Conservation (phyloP, 2,888 invertebrate genomes). For the Podotricha telesiphe region DNA sequence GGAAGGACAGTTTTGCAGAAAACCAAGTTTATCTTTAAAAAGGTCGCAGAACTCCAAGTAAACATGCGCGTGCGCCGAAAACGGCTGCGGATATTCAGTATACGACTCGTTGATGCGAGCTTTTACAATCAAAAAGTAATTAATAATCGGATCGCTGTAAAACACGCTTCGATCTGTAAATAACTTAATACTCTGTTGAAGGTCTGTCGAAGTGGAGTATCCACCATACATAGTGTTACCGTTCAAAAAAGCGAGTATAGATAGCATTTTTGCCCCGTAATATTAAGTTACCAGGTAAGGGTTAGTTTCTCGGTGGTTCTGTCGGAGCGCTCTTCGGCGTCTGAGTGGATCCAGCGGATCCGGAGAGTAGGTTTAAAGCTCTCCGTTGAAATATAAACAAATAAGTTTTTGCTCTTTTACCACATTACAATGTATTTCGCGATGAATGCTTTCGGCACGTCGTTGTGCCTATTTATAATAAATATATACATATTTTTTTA, state of each 20-base stretch:
- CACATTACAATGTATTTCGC: constrained; percentile 78
- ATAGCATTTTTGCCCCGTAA: constrained; percentile 80
- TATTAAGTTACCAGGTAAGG: constrained; percentile 83
- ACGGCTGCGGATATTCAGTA: constrained; percentile 47
- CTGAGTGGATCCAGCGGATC: constrained; percentile 69
- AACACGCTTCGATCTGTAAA: constrained; percentile 79
- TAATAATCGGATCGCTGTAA: constrained; percentile 72
- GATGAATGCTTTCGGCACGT: constrained; percentile 79
- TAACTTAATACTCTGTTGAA: constrained; percentile 62
- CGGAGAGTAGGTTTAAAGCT: constrained; percentile 76
- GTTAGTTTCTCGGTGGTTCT: constrained; percentile 75
- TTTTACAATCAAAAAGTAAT: constrained; percentile 51
- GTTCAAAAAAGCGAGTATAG: constrained; percentile 70
- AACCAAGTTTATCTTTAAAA: not conserved
- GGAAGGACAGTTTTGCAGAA: constrained; percentile 18
- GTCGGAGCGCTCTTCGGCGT: constrained; percentile 63
- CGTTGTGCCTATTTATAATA: constrained; percentile 74
- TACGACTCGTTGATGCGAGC: constrained; percentile 55
- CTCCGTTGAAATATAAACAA: constrained; percentile 75
- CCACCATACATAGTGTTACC: constrained; percentile 76
- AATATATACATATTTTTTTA: constrained; percentile 71
- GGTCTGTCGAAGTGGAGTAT: constrained; percentile 63
- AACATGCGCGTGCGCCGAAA: constrained; percentile 42
- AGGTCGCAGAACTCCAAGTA: constrained; percentile 22
- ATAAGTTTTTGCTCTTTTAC: constrained; percentile 80